These are phyloP conservation scores for Ivindomyrus marchei DNA, from an alignment of 2,113 vertebrate genomes.

Conservation along the genomic window DNA sequence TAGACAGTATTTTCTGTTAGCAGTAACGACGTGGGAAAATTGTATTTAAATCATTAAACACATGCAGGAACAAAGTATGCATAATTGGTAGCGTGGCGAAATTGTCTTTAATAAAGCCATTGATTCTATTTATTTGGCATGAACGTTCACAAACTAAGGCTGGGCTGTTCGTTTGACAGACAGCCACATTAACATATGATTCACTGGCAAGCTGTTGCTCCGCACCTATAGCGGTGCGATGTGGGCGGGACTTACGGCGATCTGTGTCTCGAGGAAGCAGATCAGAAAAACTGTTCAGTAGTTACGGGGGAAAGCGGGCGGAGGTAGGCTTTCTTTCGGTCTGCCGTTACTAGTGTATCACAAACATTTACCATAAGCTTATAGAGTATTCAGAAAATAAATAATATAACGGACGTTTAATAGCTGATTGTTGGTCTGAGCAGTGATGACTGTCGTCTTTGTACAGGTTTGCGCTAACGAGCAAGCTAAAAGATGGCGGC, in stretches of 20 bases:
- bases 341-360: neutral
- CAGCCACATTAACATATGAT: neutral
- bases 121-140: neutral
- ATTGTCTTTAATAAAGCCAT: neutral
- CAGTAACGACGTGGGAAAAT: neutral
- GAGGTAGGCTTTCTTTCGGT: neutral
- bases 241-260: slow-evolving; percentile 32
- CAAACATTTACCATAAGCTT: neutral
- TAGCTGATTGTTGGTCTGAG: neutral
- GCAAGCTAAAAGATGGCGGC: slow-evolving; percentile 21
- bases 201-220: neutral
- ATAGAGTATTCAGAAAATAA: neutral
- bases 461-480: neutral
- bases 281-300: neutral
- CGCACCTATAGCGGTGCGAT: slow-evolving; percentile 34
- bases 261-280: neutral
- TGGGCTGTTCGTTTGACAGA: slow-evolving; percentile 6
- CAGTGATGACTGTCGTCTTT: neutral
- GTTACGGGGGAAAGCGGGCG: neutral
- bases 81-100: neutral
- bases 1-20: neutral
- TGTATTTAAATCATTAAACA: neutral
- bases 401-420: neutral
- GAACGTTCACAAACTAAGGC: neutral
- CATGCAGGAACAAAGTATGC: neutral